These are phyloP conservation scores for Hemithea aestivaria DNA, from an alignment of 2,888 invertebrate species.

Conservation along the genomic window DNA sequence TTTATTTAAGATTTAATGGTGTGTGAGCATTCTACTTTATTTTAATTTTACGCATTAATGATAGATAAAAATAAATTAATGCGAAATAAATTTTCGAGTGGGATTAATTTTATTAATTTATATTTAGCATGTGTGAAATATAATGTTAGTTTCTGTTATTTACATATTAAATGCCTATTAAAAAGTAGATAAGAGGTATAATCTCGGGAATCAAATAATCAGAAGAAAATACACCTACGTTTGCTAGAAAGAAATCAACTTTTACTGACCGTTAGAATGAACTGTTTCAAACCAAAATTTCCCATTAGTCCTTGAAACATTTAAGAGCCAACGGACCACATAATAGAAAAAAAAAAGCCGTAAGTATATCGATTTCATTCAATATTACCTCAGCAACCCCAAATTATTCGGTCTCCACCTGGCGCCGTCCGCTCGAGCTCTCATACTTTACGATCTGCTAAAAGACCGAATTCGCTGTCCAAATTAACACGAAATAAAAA, in stretches of 20 bases:
- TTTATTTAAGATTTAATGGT: slow-evolving; percentile 73
- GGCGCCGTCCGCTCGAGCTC: slow-evolving; percentile 56
- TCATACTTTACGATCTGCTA: slow-evolving; percentile 79
- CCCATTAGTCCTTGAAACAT: too few species aligned
- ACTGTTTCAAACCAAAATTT: too few species aligned
- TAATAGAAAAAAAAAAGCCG: not conserved
- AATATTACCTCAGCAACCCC: slow-evolving; percentile 29
- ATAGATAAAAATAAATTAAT: slow-evolving; percentile 46
- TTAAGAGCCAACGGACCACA: too few species aligned
- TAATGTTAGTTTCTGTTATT: too few species aligned
- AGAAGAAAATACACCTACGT: too few species aligned
- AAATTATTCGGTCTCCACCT: slow-evolving; percentile 48
- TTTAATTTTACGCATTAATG: slow-evolving; percentile 68
- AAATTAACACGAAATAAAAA: slow-evolving; percentile 80
- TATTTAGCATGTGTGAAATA: slow-evolving; percentile 17
- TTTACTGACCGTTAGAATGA: too few species aligned
- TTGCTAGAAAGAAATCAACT: too few species aligned
- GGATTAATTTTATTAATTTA: slow-evolving; percentile 19
- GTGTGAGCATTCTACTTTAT: slow-evolving; percentile 72
- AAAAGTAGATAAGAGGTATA: too few species aligned
- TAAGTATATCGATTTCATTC: slow-evolving; percentile 24
- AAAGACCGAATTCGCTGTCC: slow-evolving; percentile 77
- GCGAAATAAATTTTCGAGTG: slow-evolving; percentile 20
- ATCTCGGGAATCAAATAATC: too few species aligned
- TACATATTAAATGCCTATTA: too few species aligned